These are phyloP conservation scores for Sebastes hubbsi DNA, from an alignment of 2,797 vertebrate species.

Conservation along the genomic window DNA sequence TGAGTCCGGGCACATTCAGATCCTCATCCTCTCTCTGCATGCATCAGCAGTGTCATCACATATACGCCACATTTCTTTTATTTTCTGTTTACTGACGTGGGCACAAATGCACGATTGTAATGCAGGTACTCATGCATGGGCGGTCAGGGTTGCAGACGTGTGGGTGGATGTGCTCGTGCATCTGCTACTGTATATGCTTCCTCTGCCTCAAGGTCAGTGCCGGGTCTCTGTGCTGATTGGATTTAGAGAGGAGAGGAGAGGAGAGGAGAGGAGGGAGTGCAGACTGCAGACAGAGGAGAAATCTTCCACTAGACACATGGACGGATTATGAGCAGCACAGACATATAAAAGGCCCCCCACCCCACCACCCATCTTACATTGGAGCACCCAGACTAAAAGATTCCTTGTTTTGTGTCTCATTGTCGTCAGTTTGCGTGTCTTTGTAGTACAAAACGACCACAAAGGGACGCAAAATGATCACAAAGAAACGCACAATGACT, in stretches of 20 bases:
- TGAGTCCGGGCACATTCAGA: conserved; percentile 14
- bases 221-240: conserved; percentile 72
- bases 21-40: conserved; percentile 11
- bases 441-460: neutral
- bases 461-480: too few species aligned
- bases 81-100: conserved; percentile 19
- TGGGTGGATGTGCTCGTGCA: conserved; percentile 45
- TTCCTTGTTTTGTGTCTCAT: neutral
- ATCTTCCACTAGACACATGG: conserved; percentile 52
- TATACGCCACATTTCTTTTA: neutral
- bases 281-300: conserved; percentile 59
- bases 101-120: conserved; percentile 13
- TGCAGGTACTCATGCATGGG: conserved; percentile 28
- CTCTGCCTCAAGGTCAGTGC: conserved; percentile 79
- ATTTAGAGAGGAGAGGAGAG: conserved; percentile 48
- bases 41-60: conserved; percentile 19
- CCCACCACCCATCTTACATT: neutral
- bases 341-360: neutral
- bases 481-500: too few species aligned
- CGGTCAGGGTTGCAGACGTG: conserved; percentile 22
- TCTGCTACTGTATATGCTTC: conserved; percentile 62
- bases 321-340: conserved; percentile 26
- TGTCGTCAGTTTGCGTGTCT: neutral
- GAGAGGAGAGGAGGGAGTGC: conserved; percentile 27
- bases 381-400: neutral